These are phyloP conservation scores for Acipenser transmontanus DNA, from an alignment of 2,797 vertebrate species.

Conservation along the genomic window DNA sequence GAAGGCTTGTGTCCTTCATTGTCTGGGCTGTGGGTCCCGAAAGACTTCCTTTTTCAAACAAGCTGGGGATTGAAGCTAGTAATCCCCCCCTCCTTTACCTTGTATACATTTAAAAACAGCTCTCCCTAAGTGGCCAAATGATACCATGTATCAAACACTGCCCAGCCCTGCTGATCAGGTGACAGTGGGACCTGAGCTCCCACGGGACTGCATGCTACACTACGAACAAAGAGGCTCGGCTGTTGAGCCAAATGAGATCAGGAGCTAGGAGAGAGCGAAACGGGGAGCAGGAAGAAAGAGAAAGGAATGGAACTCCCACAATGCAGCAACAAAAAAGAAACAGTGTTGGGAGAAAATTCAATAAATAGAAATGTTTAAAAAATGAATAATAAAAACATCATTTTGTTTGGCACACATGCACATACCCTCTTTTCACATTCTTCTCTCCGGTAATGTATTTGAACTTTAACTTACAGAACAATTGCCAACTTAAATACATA, in stretches of 20 bases:
- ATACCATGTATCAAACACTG: neutral
- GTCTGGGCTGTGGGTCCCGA: too few relatives aligned
- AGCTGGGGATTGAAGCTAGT: neutral
- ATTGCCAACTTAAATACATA: too few relatives aligned
- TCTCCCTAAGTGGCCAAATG: neutral
- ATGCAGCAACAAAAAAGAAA: too few relatives aligned
- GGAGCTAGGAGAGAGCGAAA: neutral
- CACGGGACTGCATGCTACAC: constrained; percentile 4
- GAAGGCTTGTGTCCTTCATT: too few relatives aligned
- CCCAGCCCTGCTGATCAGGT: neutral
- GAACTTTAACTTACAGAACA: too few relatives aligned
- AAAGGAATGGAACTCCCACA: neutral
- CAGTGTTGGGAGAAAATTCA: too few relatives aligned
- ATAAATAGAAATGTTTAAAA: too few relatives aligned
- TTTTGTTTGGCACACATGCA: too few relatives aligned
- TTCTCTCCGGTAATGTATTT: too few relatives aligned
- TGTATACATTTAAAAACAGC: neutral
- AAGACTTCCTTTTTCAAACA: neutral
- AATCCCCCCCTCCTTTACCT: neutral
- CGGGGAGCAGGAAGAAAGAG: constrained; percentile 2
- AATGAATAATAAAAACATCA: too few relatives aligned
- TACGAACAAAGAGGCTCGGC: constrained; percentile 4
- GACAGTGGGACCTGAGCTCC: neutral
- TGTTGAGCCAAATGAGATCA: constrained; percentile 5
- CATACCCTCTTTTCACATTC: too few relatives aligned